phyloP scores from a whole-genome alignment of 2,797 vertebrate genomes.

The Liparis tanakae region DNA sequence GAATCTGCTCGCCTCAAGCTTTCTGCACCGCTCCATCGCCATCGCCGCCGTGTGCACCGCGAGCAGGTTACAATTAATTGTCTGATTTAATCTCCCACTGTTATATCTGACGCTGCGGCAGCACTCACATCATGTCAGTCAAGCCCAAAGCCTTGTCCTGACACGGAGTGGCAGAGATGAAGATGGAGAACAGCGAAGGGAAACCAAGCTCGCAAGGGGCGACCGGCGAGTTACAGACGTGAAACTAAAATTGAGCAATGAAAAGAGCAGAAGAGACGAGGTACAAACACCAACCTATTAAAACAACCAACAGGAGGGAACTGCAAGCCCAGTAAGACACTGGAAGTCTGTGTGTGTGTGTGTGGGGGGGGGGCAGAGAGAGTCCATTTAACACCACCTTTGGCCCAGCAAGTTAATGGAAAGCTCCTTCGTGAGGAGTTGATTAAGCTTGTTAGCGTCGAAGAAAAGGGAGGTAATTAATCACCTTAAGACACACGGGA shows the following conservation, averaged over 20 bases:
- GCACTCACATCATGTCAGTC: constrained; percentile 68
- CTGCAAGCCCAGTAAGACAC: constrained; percentile 9
- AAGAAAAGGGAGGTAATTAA: constrained; percentile 77
- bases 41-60: constrained; percentile 43
- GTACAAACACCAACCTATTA: constrained; percentile 10
- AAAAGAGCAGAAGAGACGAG: constrained; percentile 16
- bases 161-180: constrained; percentile 42
- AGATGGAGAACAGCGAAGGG: constrained; percentile 32
- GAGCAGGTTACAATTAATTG: constrained; percentile 72
- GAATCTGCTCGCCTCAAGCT: constrained; percentile 51
- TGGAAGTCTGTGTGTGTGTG: too few relatives aligned
- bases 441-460: constrained; percentile 78
- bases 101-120: constrained; percentile 60
- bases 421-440: constrained; percentile 71
- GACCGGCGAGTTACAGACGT: constrained; percentile 8
- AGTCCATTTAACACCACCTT: constrained; percentile 72
- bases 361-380: constrained; percentile 15
- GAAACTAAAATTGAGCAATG: constrained; percentile 1
- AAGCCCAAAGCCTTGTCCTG: constrained; percentile 55
- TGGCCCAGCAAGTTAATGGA: constrained; percentile 71
- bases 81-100: constrained; percentile 70
- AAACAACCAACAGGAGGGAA: constrained; percentile 23
- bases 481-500: constrained; percentile 69
- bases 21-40: constrained; percentile 45
- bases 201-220: constrained; percentile 30